These are phyloP conservation scores for Pterophyllum scalare DNA, from an alignment of 2,113 vertebrate genomes.

Conservation along the genomic window DNA sequence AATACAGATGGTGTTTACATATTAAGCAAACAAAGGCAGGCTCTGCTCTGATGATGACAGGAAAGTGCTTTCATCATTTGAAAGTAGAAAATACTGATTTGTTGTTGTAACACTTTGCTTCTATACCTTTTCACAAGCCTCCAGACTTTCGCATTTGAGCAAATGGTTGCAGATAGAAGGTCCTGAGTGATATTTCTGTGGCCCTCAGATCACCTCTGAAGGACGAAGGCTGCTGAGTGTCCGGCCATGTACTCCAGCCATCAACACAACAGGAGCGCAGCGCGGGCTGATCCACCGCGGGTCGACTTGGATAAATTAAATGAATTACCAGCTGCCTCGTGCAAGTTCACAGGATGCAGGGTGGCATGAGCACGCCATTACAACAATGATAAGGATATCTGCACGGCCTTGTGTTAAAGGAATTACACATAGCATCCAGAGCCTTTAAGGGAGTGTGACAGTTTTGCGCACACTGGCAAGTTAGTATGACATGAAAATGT, in stretches of 20 bases:
- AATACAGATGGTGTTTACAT: slow-evolving; percentile 73
- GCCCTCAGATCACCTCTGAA: slow-evolving; percentile 59
- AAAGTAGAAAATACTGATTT: neutral
- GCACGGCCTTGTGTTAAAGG: slow-evolving; percentile 77
- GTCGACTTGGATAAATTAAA: slow-evolving; percentile 78
- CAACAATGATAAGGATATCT: slow-evolving; percentile 73
- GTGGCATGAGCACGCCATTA: slow-evolving; percentile 74
- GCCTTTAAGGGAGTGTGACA: slow-evolving; percentile 72
- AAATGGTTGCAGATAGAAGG: slow-evolving; percentile 10
- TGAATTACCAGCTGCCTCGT: slow-evolving; percentile 74
- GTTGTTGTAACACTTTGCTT: neutral
- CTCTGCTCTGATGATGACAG: slow-evolving; percentile 30
- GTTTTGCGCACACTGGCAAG: slow-evolving; percentile 66
- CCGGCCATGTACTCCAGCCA: slow-evolving; percentile 44
- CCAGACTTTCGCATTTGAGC: neutral
- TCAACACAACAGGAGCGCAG: slow-evolving; percentile 32
- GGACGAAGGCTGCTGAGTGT: slow-evolving; percentile 48
- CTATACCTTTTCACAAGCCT: neutral
- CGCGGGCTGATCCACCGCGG: slow-evolving; percentile 35
- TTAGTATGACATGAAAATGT: slow-evolving; percentile 67
- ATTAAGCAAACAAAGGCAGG: slow-evolving; percentile 50
- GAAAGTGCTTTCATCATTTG: slow-evolving; percentile 21
- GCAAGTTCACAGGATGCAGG: slow-evolving; percentile 67
- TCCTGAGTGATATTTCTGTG: slow-evolving; percentile 28
- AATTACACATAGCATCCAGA: slow-evolving; percentile 77